phyloP scores from a whole-genome alignment of 1,140 invertebrate species.

The Pseudomyrmex cubaensis region DNA sequence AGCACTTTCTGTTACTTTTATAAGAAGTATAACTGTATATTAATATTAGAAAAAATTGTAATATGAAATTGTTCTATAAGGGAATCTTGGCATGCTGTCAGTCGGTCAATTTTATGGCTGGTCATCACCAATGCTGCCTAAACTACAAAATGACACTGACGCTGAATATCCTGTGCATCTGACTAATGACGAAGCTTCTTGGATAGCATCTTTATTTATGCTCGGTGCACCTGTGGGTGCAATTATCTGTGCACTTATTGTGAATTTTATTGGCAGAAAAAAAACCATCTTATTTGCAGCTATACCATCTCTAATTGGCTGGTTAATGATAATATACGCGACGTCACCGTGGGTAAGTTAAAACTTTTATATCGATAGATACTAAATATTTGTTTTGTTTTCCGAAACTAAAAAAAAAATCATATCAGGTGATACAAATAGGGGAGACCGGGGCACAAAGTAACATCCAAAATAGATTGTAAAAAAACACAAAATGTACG shows the following conservation, averaged over 20 bases:
- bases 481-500: no score
- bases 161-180: slow-evolving; percentile 51
- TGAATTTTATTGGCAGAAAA: slow-evolving; percentile 87
- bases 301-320: slow-evolving; percentile 87
- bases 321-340: slow-evolving; percentile 77
- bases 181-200: slow-evolving; percentile 38
- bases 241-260: slow-evolving; percentile 17
- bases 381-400: no score
- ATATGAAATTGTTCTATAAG: no score
- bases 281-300: slow-evolving; percentile 86
- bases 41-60: no score
- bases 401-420: no score
- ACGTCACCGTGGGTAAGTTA: no score
- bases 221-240: slow-evolving; percentile 30
- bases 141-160: slow-evolving; percentile 10
- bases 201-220: slow-evolving; percentile 54
- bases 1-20: no score
- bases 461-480: no score
- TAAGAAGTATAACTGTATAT: no score
- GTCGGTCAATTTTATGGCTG: slow-evolving; percentile 61
- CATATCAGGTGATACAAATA: no score
- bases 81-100: slow-evolving; percentile 54
- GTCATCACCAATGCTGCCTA: slow-evolving; percentile 63
- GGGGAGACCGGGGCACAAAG: no score
- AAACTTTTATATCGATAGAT: no score